phyloP scores from a whole-genome alignment of 2,113 vertebrate species.

The Forbesichthys papilliferus region DNA sequence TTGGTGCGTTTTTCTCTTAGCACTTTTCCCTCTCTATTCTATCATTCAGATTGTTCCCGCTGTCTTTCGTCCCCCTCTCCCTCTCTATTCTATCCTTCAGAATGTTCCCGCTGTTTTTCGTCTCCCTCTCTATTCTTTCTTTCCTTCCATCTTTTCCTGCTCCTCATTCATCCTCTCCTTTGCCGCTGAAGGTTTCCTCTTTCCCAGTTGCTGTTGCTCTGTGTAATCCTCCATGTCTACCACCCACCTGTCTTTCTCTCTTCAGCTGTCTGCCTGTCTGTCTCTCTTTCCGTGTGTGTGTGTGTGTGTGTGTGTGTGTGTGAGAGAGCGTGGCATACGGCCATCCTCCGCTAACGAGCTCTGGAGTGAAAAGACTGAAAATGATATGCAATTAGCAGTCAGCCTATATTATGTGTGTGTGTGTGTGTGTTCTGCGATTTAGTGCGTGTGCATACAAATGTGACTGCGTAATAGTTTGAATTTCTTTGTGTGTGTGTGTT shows the following conservation, averaged over 20 bases:
- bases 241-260: conserved; percentile 29
- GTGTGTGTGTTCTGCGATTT: conserved; percentile 8
- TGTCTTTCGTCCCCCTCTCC: not conserved
- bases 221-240: not conserved
- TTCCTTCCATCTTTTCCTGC: not conserved
- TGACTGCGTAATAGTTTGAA: conserved; percentile 6
- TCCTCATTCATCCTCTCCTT: not conserved
- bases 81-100: not conserved
- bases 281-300: not conserved
- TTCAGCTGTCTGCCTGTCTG: conserved; percentile 28
- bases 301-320: conserved; percentile 10
- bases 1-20: not conserved
- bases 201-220: not conserved
- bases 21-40: not conserved
- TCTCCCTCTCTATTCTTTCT: not conserved
- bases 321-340: conserved; percentile 36
- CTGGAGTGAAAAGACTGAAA: conserved; percentile 54
- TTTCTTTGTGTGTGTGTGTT: not conserved
- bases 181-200: not conserved
- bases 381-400: conserved; percentile 66
- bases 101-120: too few species aligned
- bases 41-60: too few species aligned
- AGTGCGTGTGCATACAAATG: not conserved
- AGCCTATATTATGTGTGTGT: conserved; percentile 18
- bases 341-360: conserved; percentile 59